Evolutionary conservation across 2,113 vertebrate species (phyloP).

Genomic region (Taxidea taxus): DNA sequence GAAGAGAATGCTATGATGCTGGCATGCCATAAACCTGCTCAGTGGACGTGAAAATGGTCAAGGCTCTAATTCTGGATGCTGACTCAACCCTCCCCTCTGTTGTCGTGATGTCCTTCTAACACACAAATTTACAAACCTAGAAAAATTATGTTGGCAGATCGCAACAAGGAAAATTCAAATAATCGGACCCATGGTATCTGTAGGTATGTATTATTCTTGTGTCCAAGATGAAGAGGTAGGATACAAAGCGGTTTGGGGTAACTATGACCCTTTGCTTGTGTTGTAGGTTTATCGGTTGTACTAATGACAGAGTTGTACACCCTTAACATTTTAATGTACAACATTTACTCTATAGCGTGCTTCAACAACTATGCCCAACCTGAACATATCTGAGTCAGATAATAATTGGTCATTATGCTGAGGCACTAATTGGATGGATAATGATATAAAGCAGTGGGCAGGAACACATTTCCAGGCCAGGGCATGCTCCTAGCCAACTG

Average conservation of each 20-base stretch:
- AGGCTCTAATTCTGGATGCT: too few species aligned
- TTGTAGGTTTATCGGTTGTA: neutral
- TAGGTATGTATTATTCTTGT: neutral
- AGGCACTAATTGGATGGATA: neutral
- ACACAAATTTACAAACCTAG: neutral
- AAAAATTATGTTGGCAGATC: neutral
- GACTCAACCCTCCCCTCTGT: neutral
- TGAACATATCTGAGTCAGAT: neutral
- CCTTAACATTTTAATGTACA: neutral
- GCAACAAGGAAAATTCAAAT: neutral
- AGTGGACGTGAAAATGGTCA: neutral
- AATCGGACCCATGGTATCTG: neutral
- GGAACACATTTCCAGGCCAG: neutral
- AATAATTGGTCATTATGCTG: neutral
- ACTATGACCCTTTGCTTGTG: neutral
- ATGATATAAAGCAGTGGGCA: neutral
- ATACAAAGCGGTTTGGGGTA: neutral
- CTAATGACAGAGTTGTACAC: neutral
- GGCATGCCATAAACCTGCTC: neutral
- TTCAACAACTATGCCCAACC: neutral
- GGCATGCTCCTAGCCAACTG: accelerated
- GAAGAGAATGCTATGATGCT: accelerated
- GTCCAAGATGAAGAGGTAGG: neutral
- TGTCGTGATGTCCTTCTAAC: neutral
- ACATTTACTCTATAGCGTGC: neutral